Percentiles rank a stretch among this genome's conserved stretches.
phyloP scores from a whole-genome alignment of 2,888 invertebrate species.

The Caenorhabditis drosophilae region DNA sequence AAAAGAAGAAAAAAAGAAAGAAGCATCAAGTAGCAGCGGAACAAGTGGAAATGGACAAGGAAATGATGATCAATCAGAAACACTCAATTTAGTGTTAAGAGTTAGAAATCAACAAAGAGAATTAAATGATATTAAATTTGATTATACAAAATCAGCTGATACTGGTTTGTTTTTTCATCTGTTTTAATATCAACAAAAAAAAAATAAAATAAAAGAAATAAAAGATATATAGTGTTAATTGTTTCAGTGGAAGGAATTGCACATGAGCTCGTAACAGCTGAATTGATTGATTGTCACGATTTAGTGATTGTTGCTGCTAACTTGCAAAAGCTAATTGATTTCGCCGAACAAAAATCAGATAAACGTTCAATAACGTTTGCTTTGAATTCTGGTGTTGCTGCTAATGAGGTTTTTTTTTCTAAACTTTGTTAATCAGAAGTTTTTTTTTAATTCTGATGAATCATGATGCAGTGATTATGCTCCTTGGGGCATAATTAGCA shows the following conservation, averaged over 20 bases:
- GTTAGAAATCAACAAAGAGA: slow-evolving; percentile 81
- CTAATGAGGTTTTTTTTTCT: slow-evolving; percentile 59
- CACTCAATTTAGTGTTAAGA: slow-evolving; percentile 62
- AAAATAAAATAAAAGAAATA: neutral
- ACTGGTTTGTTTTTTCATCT: slow-evolving; percentile 44
- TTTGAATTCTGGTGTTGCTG: slow-evolving; percentile 73
- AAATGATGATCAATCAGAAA: slow-evolving; percentile 16
- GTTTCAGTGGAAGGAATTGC: slow-evolving; percentile 70
- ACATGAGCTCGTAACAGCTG: slow-evolving; percentile 80
- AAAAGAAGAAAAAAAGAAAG: slow-evolving; percentile 9
- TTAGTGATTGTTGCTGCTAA: slow-evolving; percentile 89
- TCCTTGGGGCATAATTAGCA: too few relatives aligned
- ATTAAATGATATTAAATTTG: slow-evolving; percentile 95
- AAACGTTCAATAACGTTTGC: slow-evolving; percentile 64
- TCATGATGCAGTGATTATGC: too few relatives aligned
- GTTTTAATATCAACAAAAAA: neutral
- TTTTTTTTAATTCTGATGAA: too few relatives aligned
- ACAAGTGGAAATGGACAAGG: neutral
- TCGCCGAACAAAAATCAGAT: slow-evolving; percentile 51
- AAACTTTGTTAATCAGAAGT: too few relatives aligned
- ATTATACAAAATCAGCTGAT: slow-evolving; percentile 77
- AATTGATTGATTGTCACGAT: slow-evolving; percentile 89
- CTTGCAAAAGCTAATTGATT: slow-evolving; percentile 75
- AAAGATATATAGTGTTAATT: neutral
- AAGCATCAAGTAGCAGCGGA: neutral